Evolutionary conservation across 2,888 invertebrate species (phyloP), one percentile per base, ranked within the genome.

Genomic region (Temnothorax unifasciatus): DNA sequence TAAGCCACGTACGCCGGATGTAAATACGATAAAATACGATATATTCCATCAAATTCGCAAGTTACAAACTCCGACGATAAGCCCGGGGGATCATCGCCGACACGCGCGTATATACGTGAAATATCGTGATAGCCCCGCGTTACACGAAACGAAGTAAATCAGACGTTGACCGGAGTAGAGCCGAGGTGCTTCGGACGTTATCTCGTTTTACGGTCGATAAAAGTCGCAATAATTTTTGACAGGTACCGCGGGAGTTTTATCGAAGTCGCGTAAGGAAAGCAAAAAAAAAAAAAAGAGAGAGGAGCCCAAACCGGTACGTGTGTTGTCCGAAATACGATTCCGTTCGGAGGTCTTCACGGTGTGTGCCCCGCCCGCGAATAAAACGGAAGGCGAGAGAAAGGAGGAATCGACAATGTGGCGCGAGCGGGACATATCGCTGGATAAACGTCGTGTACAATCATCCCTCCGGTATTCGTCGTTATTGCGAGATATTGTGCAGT

Each of bases 191-290:
- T 41, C 25, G 52, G 59, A 71, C 41, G 34, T 44, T 75, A 47
- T 21, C 82, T 47, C 29, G 38, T 38, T 57, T 61, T 63, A 64
- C 47, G 34, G 21, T 15, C 50, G 73, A 81, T 86, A 82, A 86
- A 81, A 50, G 59, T 52, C 29, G 29, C 76, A 52, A 71, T 82
- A 82, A 85, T 79, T 83, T 74, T 66, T 76, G 38, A 77, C 75
- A 76, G 82, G 69, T 83, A 85, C 74, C 44, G 82, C 64, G 38
- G 21, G 25, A 69, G 52, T 76, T 86, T 83, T 86, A 85, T 87
- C 86, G 82, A 68, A 68, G 29, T 15, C 25, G 69, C 83, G 85
- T 25, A 71, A 44, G 29, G 29, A 11, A 54, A 41, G 9, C 34
- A 6, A 34, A 34, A 34, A 34, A 29, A 25, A 25, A 25, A 34